phyloP scores from a whole-genome alignment of 1,140 invertebrate species.

The Bombus cullumanus region DNA sequence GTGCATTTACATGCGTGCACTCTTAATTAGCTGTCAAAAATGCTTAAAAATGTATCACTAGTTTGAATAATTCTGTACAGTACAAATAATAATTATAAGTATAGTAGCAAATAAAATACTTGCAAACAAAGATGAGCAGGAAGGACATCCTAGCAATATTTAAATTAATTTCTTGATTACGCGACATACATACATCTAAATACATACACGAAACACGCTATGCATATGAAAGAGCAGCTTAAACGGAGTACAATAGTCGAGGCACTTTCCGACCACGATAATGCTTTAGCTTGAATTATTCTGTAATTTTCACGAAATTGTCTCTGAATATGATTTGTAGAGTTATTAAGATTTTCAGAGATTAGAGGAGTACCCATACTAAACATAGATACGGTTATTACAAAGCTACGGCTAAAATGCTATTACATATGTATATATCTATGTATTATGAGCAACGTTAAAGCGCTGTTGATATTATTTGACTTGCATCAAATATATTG shows the following conservation, averaged over 20 bases:
- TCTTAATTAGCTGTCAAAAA: background rate
- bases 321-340: constrained; percentile 63
- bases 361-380: constrained; percentile 49
- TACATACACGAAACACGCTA: constrained; percentile 53
- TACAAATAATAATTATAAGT: background rate
- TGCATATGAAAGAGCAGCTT: constrained; percentile 68
- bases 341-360: constrained; percentile 68
- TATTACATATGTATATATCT: background rate
- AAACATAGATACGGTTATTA: constrained; percentile 32
- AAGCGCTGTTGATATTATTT: background rate
- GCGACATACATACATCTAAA: constrained; percentile 31
- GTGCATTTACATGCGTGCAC: too few relatives aligned
- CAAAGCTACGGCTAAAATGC: constrained; percentile 35
- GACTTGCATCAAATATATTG: background rate
- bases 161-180: constrained; percentile 68
- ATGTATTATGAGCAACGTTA: background rate
- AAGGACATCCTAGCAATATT: constrained; percentile 15
- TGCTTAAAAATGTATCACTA: background rate
- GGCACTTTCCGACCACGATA: constrained; percentile 63
- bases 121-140: constrained; percentile 7
- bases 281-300: constrained; percentile 67
- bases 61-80: background rate
- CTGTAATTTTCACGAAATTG: constrained; percentile 68
- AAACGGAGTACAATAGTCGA: constrained; percentile 66
- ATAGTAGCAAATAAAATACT: background rate